These are phyloP conservation scores for Thaumetopoea pityocampa DNA, from an alignment of 1,140 invertebrate species.

Conservation along the genomic window DNA sequence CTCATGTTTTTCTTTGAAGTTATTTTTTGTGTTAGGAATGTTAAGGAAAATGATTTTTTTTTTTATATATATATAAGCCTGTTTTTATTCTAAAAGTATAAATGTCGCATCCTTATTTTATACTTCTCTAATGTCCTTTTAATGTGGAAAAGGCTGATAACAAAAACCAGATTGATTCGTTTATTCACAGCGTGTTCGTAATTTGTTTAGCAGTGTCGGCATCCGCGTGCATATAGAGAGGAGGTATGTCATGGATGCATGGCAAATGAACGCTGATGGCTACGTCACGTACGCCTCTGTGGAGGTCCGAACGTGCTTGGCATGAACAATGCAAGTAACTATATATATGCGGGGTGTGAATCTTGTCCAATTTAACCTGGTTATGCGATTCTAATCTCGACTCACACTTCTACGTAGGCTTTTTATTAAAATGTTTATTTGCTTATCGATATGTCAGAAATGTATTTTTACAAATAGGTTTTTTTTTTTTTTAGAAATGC, in stretches of 20 bases:
- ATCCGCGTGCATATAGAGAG: conserved; percentile 13
- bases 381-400: conserved; percentile 15
- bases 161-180: conserved; percentile 8
- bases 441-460: background rate
- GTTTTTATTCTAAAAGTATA: no score
- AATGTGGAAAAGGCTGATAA: conserved; percentile 4
- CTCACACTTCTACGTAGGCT: background rate
- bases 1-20: background rate
- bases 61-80: no score
- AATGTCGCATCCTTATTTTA: conserved; percentile 12
- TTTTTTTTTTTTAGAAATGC: no score
- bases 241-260: conserved; percentile 16
- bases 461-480: conserved; percentile 3
- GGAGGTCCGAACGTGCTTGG: conserved; percentile 51
- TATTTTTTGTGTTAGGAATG: conserved; percentile 2
- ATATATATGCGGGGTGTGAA: conserved; percentile 25
- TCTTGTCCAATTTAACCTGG: conserved; percentile 23
- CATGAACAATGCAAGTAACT: conserved; percentile 33
- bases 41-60: conserved; percentile 10
- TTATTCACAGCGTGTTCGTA: conserved; percentile 11
- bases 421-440: conserved; percentile 18
- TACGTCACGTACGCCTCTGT: conserved; percentile 42
- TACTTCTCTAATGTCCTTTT: background rate
- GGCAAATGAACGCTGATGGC: conserved; percentile 27
- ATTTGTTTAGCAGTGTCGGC: conserved; percentile 17